Percentiles rank a stretch among this genome's conserved stretches.
These are phyloP conservation scores for Himalopsyche kuldschensis DNA, from an alignment of 2,888 invertebrate species.

Conservation along the genomic window DNA sequence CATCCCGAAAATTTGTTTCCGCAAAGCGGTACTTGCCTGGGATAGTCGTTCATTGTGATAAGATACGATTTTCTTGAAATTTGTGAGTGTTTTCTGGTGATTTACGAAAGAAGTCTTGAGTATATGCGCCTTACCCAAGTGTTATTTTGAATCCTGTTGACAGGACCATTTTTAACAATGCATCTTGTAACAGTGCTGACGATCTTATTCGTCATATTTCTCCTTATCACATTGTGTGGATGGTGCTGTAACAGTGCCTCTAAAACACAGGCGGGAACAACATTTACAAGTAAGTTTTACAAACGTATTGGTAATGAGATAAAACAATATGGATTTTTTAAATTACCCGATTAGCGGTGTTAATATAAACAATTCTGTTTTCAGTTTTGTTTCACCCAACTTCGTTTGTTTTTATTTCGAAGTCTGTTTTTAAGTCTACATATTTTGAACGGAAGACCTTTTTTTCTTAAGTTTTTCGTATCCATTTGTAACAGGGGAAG, in stretches of 20 bases:
- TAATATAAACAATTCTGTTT: no score
- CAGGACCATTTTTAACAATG: neutral
- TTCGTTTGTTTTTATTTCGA: no score
- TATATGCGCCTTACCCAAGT: neutral
- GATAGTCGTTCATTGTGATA: neutral
- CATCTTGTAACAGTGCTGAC: neutral
- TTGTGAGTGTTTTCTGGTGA: neutral
- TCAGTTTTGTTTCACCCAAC: no score
- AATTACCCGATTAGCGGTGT: no score
- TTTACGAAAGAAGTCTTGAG: neutral
- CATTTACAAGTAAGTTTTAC: constrained; percentile 11
- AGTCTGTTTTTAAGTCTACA: no score
- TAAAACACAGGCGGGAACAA: neutral
- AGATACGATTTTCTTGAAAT: neutral
- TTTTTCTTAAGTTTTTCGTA: no score
- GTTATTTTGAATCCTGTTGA: neutral
- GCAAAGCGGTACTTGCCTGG: neutral
- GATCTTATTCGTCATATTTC: neutral
- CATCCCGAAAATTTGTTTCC: neutral
- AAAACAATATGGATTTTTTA: no score
- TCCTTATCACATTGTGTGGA: constrained; percentile 14
- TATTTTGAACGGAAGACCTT: no score
- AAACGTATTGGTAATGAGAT: no score
- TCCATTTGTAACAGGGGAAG: no score
- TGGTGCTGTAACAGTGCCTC: constrained; percentile 17